Evolutionary conservation across 2,888 invertebrate genomes (phyloP), one percentile per base, ranked within the genome.

Genomic region (Morinoia aosen): DNA sequence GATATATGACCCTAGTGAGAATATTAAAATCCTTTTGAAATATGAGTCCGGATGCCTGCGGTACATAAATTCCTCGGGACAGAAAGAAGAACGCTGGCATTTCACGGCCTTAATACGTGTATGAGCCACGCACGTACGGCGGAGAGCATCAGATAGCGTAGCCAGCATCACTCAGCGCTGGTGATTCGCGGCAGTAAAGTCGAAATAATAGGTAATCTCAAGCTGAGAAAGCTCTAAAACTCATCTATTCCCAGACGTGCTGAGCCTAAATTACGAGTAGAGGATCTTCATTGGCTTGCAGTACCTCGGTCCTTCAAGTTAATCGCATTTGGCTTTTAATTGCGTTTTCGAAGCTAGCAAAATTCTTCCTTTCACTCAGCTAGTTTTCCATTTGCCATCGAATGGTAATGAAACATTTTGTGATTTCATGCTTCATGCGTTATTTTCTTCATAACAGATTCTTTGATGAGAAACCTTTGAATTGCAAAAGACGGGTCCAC

Each of bases 1-100:
- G 76, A 76, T 14, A 33, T 76, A 76, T 76, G 76, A 76, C 76
- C 33, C 19, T 16, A 76, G 76, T 76, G 76, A 76, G 76, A 76
- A 76, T 76, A 76, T 76, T 76, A 76, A 76, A 76, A 76, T 76
- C 76, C 33, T 16, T 76, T 76, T 76, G 76, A 76, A 76, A 76
- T 76, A 76, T 76, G 76, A 33, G 76, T 33, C 25, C 19, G 76
- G 25, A 76, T 76, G 33, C 76, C 25, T 33, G 25, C 33, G 10
- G 25, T 76, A 76, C 16, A 76, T 76, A 48, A 48, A 48, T 33
- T 33, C 33, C 76, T 25, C 33, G 76, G 25, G 76, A 76, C 76
- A 16, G 25, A 33, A 76, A 33, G 76, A 76, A 76, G 76, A 76
- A 76, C 76, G 76, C 76, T 33, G 25, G 33, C 76, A 76, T 76